These are phyloP conservation scores for Parelbella ahira DNA, from an alignment of 2,888 invertebrate genomes.

Conservation along the genomic window DNA sequence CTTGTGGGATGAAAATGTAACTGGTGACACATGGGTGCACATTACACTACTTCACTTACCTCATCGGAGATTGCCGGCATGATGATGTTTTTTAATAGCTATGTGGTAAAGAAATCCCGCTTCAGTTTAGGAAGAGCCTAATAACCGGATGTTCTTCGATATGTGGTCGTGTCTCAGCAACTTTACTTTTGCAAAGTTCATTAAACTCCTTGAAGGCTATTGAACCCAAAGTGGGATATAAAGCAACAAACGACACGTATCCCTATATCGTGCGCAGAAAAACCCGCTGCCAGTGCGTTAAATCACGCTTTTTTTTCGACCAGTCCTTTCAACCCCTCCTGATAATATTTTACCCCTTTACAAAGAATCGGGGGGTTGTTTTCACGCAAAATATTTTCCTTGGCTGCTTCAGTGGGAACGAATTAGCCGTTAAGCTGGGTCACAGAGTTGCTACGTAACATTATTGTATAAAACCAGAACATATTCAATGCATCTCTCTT, in stretches of 20 bases:
- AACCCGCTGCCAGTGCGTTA: conserved; percentile 7
- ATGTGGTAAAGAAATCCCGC: no score
- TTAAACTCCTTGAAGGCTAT: no score
- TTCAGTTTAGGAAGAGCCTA: no score
- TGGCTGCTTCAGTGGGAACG: conserved; percentile 12
- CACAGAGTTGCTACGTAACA: conserved; percentile 8
- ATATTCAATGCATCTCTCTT: not conserved
- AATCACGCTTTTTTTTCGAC: conserved; percentile 21
- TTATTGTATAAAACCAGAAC: not conserved
- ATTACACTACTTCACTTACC: no score
- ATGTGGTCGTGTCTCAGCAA: no score
- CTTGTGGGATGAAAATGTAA: no score
- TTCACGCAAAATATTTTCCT: conserved; percentile 24
- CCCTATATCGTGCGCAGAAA: conserved; percentile 3
- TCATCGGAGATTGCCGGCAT: no score
- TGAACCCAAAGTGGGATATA: not conserved
- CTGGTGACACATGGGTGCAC: no score
- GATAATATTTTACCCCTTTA: conserved; percentile 19
- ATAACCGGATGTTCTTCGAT: no score
- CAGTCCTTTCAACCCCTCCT: conserved; percentile 24
- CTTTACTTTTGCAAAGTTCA: no score
- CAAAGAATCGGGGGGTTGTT: conserved; percentile 22
- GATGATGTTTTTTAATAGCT: no score
- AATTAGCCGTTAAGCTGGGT: conserved; percentile 19
- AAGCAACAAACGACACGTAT: conserved; percentile 6